phyloP scores from a whole-genome alignment of 2,888 invertebrate species.

The Polydrusus cervinus region DNA sequence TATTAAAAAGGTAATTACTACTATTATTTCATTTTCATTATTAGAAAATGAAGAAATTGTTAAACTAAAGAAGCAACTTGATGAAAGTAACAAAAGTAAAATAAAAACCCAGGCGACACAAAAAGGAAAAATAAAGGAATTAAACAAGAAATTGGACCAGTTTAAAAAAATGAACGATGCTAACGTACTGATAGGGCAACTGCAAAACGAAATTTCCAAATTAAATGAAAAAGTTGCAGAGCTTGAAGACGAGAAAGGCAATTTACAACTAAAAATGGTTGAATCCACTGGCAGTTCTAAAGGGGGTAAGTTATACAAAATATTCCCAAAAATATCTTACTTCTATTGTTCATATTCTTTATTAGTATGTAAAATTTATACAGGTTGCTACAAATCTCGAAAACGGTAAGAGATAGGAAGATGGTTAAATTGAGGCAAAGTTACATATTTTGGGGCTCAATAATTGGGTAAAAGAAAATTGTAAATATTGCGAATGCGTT shows the following conservation, averaged over 20 bases:
- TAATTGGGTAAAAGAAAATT: no score
- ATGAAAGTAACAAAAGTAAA: conserved; percentile 84
- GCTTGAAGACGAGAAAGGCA: conserved; percentile 90
- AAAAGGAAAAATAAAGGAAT: conserved; percentile 82
- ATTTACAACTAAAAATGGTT: conserved; percentile 88
- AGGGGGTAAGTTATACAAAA: conserved; percentile 47
- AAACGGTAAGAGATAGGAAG: no score
- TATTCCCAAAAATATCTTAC: not conserved
- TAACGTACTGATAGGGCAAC: conserved; percentile 79
- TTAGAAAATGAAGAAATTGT: conserved; percentile 67
- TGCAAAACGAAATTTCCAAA: conserved; percentile 77
- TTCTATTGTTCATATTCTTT: no score
- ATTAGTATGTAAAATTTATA: no score
- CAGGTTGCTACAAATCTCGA: no score
- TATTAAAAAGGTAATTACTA: no score
- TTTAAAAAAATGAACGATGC: conserved; percentile 80
- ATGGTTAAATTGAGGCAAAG: no score
- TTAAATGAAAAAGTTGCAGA: conserved; percentile 86
- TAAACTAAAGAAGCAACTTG: conserved; percentile 81
- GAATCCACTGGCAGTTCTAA: conserved; percentile 73
- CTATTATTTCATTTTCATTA: no score
- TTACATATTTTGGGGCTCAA: no score
- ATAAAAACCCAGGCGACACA: conserved; percentile 83
- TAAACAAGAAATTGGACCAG: conserved; percentile 83
- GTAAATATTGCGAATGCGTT: no score